Evolutionary conservation across 2,113 vertebrate species (phyloP).

Genomic region (human (Homo sapiens)): DNA sequence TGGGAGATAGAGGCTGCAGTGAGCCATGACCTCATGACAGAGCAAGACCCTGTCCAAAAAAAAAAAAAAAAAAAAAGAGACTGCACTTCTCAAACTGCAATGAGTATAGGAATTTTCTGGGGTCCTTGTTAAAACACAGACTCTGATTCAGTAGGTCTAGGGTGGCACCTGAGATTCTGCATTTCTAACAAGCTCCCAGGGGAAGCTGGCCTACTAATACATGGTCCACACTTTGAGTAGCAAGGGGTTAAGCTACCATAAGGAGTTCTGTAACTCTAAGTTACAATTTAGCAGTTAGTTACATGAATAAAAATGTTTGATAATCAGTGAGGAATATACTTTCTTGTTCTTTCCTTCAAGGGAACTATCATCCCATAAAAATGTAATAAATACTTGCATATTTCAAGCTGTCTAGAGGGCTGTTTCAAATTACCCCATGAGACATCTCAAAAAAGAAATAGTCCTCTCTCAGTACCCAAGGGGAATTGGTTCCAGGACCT

Average conservation of each 20-base stretch:
- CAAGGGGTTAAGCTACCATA: neutral
- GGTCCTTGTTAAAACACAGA: neutral
- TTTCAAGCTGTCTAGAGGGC: neutral
- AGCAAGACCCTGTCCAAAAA: no score
- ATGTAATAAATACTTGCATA: neutral
- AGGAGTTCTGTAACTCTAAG: neutral
- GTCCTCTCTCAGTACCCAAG: neutral
- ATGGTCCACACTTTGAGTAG: neutral
- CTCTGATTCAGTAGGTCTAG: neutral
- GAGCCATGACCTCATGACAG: no score
- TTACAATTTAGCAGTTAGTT: neutral
- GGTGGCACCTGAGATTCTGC: neutral
- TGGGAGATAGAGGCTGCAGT: no score
- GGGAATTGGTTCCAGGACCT: neutral
- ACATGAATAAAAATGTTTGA: neutral
- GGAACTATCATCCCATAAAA: neutral
- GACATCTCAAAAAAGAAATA: neutral
- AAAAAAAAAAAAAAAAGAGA: neutral
- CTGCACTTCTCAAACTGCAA: neutral
- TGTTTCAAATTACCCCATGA: neutral
- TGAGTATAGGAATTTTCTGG: neutral
- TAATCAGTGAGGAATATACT: neutral
- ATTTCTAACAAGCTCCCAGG: neutral
- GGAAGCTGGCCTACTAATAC: neutral
- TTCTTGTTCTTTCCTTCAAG: slow-evolving; percentile 1